Evolutionary conservation across 2,797 vertebrate genomes (phyloP), one percentile per base, ranked within the genome.

Genomic region (Austrolebias charrua): DNA sequence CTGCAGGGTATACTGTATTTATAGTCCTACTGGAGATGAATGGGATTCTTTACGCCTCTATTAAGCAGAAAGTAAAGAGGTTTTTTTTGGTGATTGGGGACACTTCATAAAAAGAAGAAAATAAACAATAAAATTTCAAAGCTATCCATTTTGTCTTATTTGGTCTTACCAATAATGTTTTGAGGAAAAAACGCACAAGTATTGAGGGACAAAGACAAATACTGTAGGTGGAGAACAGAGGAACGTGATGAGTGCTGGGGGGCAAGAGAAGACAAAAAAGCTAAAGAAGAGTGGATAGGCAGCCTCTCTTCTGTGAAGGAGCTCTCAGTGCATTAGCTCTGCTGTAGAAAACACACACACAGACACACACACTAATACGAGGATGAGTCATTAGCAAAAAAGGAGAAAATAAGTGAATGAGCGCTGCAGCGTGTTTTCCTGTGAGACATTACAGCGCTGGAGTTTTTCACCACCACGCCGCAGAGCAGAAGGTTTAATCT

Each of bases 331-430:
- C 69, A 77, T 86, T 79, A 83, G 52, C 55, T 56, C 65, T 75
- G 78, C 74, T 73, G 44, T 80, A 55, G 60, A 71, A 76, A 60
- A 55, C 64, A 65, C 59, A 66, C 65, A 35, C 54, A 59, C 29
- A 42, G 47, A 63, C 55, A 69, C 46, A 53, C 31, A 62, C 54
- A 44, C 43, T 62, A 56, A 51, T 68, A 47, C 19, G 38, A 62
- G 46, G 64, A 75, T 86, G 80, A 88, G 75, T 85, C 80, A 86
- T 73, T 54, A 24, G 66, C 28, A 55, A 66, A 58, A 58, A 38
- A 11, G 10, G 15, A 24, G 33, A 53, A 77, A 79, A 69, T 52
- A 74, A 77, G 55, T 82, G 80, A 81, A 88, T 87, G 74, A 84
- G 70, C 57, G 42, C 48, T 65, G 72, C 62, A 61, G 67, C 24